Evolutionary conservation across 2,797 vertebrate species (phyloP).

Genomic region (Potorous gilbertii): DNA sequence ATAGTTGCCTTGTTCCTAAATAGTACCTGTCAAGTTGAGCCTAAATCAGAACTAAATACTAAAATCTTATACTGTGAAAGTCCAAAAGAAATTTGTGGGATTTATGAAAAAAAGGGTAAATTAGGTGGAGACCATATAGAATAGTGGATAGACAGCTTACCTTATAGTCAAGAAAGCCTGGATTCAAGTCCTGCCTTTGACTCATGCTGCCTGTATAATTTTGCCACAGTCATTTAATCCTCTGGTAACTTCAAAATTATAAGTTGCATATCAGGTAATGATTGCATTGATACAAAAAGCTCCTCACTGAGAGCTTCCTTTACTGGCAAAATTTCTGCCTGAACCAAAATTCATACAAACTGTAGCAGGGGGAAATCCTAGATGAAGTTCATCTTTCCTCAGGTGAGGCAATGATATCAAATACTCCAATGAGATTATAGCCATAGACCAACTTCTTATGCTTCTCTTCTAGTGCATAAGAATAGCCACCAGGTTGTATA

Average conservation of each 20-base stretch:
- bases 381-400: neutral
- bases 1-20: too few species aligned
- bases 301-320: neutral
- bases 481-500: neutral
- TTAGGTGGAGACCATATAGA: neutral
- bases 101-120: neutral
- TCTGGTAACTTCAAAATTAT: neutral
- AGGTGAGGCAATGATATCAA: neutral
- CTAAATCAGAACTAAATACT: neutral
- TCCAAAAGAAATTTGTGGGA: neutral
- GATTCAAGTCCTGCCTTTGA: neutral
- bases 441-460: neutral
- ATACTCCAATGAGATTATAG: neutral
- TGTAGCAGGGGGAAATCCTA: neutral
- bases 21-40: neutral
- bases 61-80: neutral
- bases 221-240: neutral
- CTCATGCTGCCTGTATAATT: neutral
- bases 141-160: neutral
- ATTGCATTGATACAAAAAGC: neutral
- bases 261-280: neutral
- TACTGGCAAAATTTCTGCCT: neutral
- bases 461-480: neutral
- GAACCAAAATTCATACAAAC: neutral
- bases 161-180: neutral